Evolutionary conservation across 2,888 invertebrate genomes (phyloP).

Genomic region (Drosophila leonis): DNA sequence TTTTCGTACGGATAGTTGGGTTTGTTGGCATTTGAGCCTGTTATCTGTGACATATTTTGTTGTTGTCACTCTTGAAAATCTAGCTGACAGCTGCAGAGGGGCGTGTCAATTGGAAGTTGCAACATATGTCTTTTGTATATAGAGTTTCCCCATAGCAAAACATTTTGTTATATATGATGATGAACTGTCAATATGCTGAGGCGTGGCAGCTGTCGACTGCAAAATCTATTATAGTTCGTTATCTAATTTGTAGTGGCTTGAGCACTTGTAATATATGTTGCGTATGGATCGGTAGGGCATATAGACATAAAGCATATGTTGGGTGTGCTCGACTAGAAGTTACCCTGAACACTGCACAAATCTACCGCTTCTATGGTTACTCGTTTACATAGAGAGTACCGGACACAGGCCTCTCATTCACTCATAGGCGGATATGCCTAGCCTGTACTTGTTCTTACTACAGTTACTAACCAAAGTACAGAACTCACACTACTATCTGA

Average conservation of each 20-base stretch:
- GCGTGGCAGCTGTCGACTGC: conserved; percentile 34
- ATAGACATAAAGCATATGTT: conserved; percentile 2
- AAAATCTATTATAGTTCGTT: background rate
- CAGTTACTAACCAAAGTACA: background rate
- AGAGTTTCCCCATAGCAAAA: conserved; percentile 1
- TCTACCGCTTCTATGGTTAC: too few relatives aligned
- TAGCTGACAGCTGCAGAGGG: conserved; percentile 17
- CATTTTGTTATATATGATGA: conserved; percentile 1
- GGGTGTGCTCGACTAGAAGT: background rate
- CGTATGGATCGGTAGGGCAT: background rate
- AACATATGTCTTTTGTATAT: conserved; percentile 49
- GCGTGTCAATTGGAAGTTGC: conserved; percentile 62
- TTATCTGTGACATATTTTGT: conserved; percentile 68
- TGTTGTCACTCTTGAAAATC: conserved; percentile 27
- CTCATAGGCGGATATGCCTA: too few relatives aligned
- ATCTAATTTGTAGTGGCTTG: background rate
- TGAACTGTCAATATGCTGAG: conserved; percentile 25
- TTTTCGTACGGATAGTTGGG: conserved; percentile 16
- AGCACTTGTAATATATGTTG: background rate
- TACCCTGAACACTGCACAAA: background rate
- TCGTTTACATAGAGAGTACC: too few relatives aligned
- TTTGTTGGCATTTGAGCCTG: conserved; percentile 27
- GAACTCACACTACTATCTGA: background rate
- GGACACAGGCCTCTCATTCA: too few relatives aligned
- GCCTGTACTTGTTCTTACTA: background rate